Conservation (phyloP, 2,888 invertebrate genomes). For the Cerceris ruficornis region DNA sequence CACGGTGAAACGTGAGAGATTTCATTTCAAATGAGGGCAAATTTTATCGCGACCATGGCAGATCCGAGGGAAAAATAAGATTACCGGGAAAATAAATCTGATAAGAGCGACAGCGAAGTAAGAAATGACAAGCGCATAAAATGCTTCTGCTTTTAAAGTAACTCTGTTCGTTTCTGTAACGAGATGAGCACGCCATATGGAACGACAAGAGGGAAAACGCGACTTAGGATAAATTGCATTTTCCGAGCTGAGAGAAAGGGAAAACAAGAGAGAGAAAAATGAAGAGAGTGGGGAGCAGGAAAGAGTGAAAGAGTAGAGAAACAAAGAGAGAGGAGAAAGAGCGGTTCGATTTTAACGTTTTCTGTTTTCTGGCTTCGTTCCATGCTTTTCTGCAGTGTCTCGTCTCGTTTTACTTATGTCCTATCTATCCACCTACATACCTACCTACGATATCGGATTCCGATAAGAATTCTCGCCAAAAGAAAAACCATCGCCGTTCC, state of each 20-base stretch:
- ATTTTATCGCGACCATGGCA: constrained; percentile 3
- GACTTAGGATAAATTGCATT: constrained; percentile 77
- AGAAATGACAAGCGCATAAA: constrained; percentile 48
- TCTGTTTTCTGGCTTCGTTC: constrained; percentile 76
- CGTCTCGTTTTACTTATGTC: constrained; percentile 30
- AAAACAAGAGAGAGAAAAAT: too few relatives aligned
- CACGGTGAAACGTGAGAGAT: constrained; percentile 1
- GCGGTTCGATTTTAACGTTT: constrained; percentile 76
- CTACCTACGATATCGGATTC: constrained; percentile 73
- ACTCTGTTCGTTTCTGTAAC: constrained; percentile 52
- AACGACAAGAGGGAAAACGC: constrained; percentile 38
- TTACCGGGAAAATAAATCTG: constrained; percentile 44
- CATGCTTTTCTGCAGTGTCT: constrained; percentile 63
- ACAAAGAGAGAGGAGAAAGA: constrained; percentile 47
- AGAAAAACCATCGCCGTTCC: constrained; percentile 60
- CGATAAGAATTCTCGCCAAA: constrained; percentile 72
- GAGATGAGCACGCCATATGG: constrained; percentile 45
- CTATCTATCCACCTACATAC: constrained; percentile 48
- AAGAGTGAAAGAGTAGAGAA: too few relatives aligned
- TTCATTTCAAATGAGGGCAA: background rate
- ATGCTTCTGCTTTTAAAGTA: constrained; percentile 52
- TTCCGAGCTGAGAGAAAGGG: constrained; percentile 43
- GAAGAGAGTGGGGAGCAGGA: too few relatives aligned
- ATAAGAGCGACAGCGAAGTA: constrained; percentile 40
- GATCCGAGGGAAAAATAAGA: constrained; percentile 22